A percentile compares a stretch with the other conserved stretches of the same genome.
Evolutionary conservation across 92 coral and sea anemone genomes (phyloP).

Genomic region (Phenganax stokvisi): DNA sequence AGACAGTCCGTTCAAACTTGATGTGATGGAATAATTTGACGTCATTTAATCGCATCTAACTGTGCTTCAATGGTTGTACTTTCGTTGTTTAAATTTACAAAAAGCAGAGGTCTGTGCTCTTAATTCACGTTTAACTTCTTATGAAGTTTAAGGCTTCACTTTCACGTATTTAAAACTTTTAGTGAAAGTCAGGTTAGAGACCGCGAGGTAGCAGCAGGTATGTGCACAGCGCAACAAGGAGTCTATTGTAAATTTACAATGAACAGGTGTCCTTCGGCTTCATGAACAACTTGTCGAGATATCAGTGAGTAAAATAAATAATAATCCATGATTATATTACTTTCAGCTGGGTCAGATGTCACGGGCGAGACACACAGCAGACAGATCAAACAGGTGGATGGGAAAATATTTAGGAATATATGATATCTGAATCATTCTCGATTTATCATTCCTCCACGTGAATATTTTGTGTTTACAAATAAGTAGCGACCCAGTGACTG

Average conservation of each 20-base stretch:
- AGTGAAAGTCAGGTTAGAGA: not conserved
- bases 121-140: not conserved
- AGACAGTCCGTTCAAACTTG: conserved; percentile 10
- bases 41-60: conserved; percentile 35
- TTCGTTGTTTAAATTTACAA: not conserved
- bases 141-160: not conserved
- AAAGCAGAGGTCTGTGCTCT: not conserved
- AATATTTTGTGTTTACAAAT: not conserved
- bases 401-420: not conserved
- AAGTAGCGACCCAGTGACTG: no score
- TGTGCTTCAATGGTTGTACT: not conserved
- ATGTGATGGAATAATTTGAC: conserved; percentile 32
- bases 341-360: conserved; percentile 29
- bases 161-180: not conserved
- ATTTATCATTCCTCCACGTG: conserved; percentile 1
- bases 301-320: conserved; percentile 57
- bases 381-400: conserved; percentile 22
- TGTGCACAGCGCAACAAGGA: conserved; percentile 29
- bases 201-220: conserved; percentile 26
- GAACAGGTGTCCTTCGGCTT: conserved; percentile 41
- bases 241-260: conserved; percentile 40
- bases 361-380: conserved; percentile 18
- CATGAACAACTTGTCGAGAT: conserved; percentile 88
- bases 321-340: conserved; percentile 13
- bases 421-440: not conserved